Evolutionary conservation across 2,888 invertebrate genomes (phyloP), one percentile per base, ranked within the genome.

Genomic region (Parnassius apollo): DNA sequence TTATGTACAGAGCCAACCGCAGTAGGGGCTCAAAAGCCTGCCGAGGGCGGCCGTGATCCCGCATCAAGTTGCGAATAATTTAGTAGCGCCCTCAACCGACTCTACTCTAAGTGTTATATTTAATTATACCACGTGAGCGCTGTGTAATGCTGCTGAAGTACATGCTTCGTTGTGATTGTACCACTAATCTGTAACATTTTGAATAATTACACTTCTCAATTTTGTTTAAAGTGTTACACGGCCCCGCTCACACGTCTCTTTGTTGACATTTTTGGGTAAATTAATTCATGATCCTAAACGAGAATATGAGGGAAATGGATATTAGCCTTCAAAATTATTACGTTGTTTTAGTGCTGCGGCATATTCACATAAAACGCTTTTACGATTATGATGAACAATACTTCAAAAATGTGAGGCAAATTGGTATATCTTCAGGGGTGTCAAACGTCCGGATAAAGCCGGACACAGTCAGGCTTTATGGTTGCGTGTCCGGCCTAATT

Each of bases 61-160:
- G 89, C 89, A 89, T 89, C 87, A 73, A 79, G 83, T 85, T 82
- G 80, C 84, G 81, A 83, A 87, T 90, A 91, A 90, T 90, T 86
- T 82, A 88, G 87, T 80, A 79, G 77, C 77, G 73, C 79, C 82
- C 83, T 75, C 80, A 72, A 70, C 78, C 78, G 71, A 71, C 75
- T 69, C 71, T 73, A 71, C 76, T 75, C 75, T 82, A 83, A 86
- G 86, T 83, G 82, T 83, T 78, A 76, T 83, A 80, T 86, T 87
- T 89, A 88, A 89, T 88, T 87, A 88, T 83, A 82, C 82, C 83
- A 86, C 83, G 83, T 83, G 87, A 86, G 83, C 82, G 79, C 78
- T 78, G 77, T 80, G 83, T 86, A 80, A 77, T 75, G 72, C 75
- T 73, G 70, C 80, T 78, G 70, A 71, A 67, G 68, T 71, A 70